phyloP scores from a whole-genome alignment of 2,797 vertebrate genomes.

The Syngnathus acus region DNA sequence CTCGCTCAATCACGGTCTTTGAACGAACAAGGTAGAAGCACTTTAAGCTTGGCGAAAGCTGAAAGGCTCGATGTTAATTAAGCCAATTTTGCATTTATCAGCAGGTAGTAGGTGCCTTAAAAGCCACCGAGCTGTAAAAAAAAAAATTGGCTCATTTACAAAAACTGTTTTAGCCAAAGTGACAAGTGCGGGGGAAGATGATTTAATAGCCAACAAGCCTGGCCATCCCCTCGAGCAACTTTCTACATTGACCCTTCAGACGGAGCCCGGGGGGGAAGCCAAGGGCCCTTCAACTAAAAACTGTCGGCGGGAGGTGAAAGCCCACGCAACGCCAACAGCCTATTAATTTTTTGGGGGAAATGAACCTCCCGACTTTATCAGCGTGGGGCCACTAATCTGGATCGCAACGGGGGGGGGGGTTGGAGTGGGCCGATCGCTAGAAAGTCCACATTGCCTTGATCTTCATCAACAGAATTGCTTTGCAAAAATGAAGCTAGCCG shows the following conservation, averaged over 20 bases:
- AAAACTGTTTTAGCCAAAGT: not conserved
- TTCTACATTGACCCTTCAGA: not conserved
- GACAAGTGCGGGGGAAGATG: not conserved
- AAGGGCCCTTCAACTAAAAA: not conserved
- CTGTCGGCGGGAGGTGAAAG: not conserved
- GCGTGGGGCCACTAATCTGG: slow-evolving; percentile 35
- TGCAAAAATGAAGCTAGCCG: not conserved
- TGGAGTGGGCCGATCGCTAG: slow-evolving; percentile 25
- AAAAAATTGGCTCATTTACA: not conserved
- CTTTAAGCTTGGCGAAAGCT: not conserved
- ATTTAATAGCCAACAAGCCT: not conserved
- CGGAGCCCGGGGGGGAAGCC: not conserved
- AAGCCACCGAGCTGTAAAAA: not conserved
- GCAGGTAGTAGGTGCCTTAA: not conserved
- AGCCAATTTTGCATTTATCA: not conserved
- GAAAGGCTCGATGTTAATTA: not conserved
- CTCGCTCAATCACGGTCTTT: not conserved
- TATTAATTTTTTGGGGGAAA: slow-evolving; percentile 33
- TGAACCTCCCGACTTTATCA: slow-evolving; percentile 37
- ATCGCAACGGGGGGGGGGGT: slow-evolving; percentile 23
- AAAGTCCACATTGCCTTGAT: not conserved
- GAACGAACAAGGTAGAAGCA: not conserved
- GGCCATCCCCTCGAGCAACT: not conserved
- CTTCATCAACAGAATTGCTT: not conserved
- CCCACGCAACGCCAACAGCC: slow-evolving; percentile 13